Conservation (phyloP, 2,888 invertebrate genomes). For the Macrophya annulata region DNA sequence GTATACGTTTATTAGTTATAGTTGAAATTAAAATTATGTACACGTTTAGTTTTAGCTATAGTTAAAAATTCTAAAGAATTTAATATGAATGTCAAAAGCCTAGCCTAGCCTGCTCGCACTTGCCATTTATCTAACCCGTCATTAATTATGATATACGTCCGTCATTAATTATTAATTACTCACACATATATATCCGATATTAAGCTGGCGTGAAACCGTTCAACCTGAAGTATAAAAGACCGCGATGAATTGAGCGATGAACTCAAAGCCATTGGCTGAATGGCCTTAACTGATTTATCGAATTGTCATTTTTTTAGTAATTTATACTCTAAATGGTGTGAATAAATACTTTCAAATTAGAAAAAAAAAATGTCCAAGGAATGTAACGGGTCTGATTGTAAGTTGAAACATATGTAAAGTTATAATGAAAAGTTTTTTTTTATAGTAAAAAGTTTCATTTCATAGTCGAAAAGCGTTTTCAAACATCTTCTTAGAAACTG, state of each 20-base stretch:
- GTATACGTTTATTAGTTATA: neutral
- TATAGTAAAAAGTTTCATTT: neutral
- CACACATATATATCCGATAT: neutral
- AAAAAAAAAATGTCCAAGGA: neutral
- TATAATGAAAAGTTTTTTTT: neutral
- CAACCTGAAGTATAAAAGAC: neutral
- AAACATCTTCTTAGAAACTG: neutral
- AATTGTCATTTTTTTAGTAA: constrained; percentile 4
- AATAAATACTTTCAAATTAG: neutral
- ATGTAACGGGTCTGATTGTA: neutral
- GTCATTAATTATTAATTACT: constrained; percentile 5
- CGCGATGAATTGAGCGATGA: neutral
- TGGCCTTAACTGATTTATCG: neutral
- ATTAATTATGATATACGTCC: constrained; percentile 3
- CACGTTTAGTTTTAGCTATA: neutral
- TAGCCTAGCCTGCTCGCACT: neutral
- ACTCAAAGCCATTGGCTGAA: neutral
- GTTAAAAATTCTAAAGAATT: neutral
- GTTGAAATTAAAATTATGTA: constrained; percentile 26
- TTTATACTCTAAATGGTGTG: neutral
- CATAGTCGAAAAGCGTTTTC: neutral
- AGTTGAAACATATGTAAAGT: neutral
- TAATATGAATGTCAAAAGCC: neutral
- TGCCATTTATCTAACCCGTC: neutral
- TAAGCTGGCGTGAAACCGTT: neutral